A percentile compares a stretch with the other conserved stretches of the same genome.
Evolutionary conservation across 2,797 vertebrate species (phyloP).

Genomic region (Morus bassanus): DNA sequence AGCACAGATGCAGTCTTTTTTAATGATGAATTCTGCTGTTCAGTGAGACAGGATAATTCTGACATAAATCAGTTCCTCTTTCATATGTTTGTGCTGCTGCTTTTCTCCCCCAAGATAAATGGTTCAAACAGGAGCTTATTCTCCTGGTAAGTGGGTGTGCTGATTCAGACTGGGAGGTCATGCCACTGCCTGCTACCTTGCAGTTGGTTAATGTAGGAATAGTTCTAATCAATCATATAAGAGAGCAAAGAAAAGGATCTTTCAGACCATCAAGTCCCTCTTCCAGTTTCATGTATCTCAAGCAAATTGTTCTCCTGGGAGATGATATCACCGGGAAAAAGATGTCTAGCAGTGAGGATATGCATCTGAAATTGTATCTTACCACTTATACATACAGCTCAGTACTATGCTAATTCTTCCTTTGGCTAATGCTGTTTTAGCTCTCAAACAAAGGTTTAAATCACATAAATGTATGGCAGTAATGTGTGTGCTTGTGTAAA

Average conservation of each 20-base stretch:
- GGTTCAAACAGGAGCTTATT: slow-evolving; percentile 1
- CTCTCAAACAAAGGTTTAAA: not conserved
- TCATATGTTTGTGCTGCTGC: not conserved
- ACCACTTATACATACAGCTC: not conserved
- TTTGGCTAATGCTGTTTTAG: not conserved
- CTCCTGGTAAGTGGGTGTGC: slow-evolving; percentile 1
- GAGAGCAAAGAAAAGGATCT: not conserved
- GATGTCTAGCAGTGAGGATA: not conserved
- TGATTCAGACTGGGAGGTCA: slow-evolving; percentile 24
- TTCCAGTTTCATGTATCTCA: not conserved
- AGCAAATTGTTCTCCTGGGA: slow-evolving; percentile 6
- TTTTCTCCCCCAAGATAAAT: slow-evolving; percentile 35
- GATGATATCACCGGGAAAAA: not conserved
- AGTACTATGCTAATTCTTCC: not conserved
- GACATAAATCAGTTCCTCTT: slow-evolving; percentile 47
- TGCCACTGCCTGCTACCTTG: not conserved
- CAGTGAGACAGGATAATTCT: slow-evolving; percentile 11
- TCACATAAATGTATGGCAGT: not conserved
- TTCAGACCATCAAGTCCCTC: not conserved
- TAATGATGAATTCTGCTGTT: slow-evolving; percentile 32
- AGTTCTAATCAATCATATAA: slow-evolving; percentile 6
- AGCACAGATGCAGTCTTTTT: not conserved
- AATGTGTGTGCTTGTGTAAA: not conserved
- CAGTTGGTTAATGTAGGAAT: not conserved
- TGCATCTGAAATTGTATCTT: not conserved